Evolutionary conservation across 2,113 vertebrate species (phyloP).

Genomic region (Tympanuchus pallidicinctus): DNA sequence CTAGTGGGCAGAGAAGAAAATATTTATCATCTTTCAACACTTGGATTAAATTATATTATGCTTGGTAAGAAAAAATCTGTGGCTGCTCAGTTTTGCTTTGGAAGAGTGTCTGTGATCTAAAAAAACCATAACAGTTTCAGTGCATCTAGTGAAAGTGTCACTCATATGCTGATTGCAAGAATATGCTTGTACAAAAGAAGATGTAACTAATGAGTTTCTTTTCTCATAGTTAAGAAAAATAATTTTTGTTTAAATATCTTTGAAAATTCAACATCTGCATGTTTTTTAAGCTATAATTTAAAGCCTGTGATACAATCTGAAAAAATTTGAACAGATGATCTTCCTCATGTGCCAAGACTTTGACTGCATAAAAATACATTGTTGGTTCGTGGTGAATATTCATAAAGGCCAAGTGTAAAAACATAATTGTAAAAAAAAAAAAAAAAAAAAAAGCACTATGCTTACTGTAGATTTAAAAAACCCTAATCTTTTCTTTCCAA

Average conservation of each 20-base stretch:
- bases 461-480: neutral
- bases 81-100: neutral
- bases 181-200: neutral
- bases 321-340: neutral
- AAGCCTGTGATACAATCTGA: neutral
- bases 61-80: neutral
- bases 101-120: neutral
- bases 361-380: conserved; percentile 27
- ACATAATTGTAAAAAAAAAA: neutral
- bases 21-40: neutral
- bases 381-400: conserved; percentile 19
- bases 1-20: neutral
- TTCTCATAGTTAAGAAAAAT: conserved; percentile 18
- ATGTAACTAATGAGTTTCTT: neutral
- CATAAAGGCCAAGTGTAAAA: neutral
- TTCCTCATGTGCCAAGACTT: conserved; percentile 14
- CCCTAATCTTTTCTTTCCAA: neutral
- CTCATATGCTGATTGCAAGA: neutral
- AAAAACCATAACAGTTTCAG: neutral
- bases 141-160: neutral
- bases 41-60: neutral
- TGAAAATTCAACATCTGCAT: conserved; percentile 19
- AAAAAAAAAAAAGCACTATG: neutral
- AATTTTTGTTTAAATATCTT: conserved; percentile 36
- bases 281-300: conserved; percentile 4